Evolutionary conservation across 1,140 invertebrate genomes (phyloP), one percentile per base, ranked within the genome.

Genomic region (Aleiodes sp.): DNA sequence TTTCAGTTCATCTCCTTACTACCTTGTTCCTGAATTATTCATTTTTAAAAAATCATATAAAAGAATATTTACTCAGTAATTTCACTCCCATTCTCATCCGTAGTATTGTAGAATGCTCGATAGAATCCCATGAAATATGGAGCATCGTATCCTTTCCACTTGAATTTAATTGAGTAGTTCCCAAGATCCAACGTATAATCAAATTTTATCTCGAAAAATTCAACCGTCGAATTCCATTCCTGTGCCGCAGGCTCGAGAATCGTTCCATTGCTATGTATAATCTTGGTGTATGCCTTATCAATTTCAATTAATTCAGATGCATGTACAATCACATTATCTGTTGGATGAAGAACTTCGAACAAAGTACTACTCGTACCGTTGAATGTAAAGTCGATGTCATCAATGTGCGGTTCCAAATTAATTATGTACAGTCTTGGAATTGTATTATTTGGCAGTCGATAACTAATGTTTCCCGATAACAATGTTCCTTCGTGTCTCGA

Each of bases 381-480:
- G 35, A 74, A 76, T 12, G 73, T 73, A 14, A 76, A 76, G 28
- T 52, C 10, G 28, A 28, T 31, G 6, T 65, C 61, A 2, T 46
- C 61, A 57, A 75, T 64, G 28, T 70, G 46, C 10, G 72, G 72
- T n/a, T 65, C 68, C 2, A 75, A 35, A 0, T 43, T 37, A n/a
- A 75, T 63, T 9, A 14, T 63, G 24, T 75, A 75, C 0, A 57
- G n/a, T 14, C 33, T 26, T n/a, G 73, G 71, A n/a, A 33, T 26
- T 24, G 65, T 68, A 21, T 70, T 68, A 26, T 68, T 52, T n/a
- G 71, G 71, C 10, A 73, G 39, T 41, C 71, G 71, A 43, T 70
- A 73, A 0, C 56, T 26, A 46, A 70, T 57, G 14, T 24, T 62
- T 8, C 62, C 41, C 19, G 62, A 59, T 39, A 33, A 6, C 33